Base-by-base conservation (phyloP, 2,113 vertebrate species). In the Stictonetta naevosa region DNA sequence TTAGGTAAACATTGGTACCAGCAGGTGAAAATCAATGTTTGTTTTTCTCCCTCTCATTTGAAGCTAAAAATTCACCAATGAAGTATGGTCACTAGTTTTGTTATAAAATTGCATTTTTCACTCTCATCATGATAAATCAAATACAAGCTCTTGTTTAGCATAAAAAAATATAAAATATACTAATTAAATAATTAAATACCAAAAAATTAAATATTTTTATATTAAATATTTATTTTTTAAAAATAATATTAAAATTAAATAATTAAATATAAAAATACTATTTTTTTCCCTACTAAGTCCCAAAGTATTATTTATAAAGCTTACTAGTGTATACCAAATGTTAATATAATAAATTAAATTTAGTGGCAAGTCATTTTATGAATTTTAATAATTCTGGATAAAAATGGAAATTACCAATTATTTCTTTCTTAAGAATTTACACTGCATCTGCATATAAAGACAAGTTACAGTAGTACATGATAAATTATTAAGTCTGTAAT, bases 261-360 rank as follows among this genome's bases (percentile, higher is more conserved):
- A 38, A 38, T 38, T 38, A 38, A 38, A 38, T 38, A 38, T 38
- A 38, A 38, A 38, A 38, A 11, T 38, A 38, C 38, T 38, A 10
- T 10, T 38, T 38, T 90, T 88, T 94, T 69, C 33, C 33, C 28
- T 72, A 8, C 5, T 81, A 64, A 68, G 8, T 92, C 18, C 25
- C 21, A 20, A 60, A 59, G 1, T 83, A 33, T 71, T 94, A 83
- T 88, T 86, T 95, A 91, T 82, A 90, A 90, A 96, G 11, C 14
- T 71, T 59, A 79, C 56, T 68, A 79, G 6, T 40, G 6, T 67
- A 89, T 64, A 14, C 14, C 31, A 93, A 93, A 76, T 69, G 4
- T 64, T 92, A 85, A 29, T 66, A 79, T 64, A 83, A 81, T 66
- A 87, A 76, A 93, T 26, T 56, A 53, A 86, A 67, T 86, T 87